A percentile compares a stretch with the other conserved stretches of the same genome.
Conservation (phyloP, 2,797 vertebrate species). For the Champsocephalus gunnari region DNA sequence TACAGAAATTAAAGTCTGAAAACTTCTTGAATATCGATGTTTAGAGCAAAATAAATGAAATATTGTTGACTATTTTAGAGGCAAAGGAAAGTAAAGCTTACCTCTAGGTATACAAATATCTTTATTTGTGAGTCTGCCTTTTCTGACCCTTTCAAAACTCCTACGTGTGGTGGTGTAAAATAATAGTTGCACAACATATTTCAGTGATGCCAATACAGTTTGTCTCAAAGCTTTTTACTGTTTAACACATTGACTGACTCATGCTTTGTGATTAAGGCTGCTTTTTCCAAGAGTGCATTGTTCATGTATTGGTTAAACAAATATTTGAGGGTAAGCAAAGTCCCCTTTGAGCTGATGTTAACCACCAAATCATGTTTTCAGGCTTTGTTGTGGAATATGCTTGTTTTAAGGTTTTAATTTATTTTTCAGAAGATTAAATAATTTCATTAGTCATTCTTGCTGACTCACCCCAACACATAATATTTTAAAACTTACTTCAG, state of each 20-base stretch:
- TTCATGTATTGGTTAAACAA: background rate
- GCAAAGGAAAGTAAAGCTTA: conserved; percentile 1
- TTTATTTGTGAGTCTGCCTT: conserved; percentile 7
- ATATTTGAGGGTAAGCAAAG: background rate
- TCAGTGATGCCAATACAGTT: background rate
- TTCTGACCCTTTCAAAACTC: conserved; percentile 18
- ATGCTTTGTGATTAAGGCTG: conserved; percentile 2
- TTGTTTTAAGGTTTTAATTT: conserved; percentile 13
- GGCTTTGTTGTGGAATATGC: conserved; percentile 17
- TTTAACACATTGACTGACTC: conserved; percentile 11
- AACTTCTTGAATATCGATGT: background rate
- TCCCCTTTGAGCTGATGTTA: background rate
- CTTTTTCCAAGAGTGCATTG: background rate
- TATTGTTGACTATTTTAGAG: background rate
- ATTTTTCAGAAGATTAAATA: conserved; percentile 16
- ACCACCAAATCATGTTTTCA: conserved; percentile 3
- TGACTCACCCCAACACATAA: conserved; percentile 13
- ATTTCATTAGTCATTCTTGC: conserved; percentile 4
- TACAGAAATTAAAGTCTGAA: background rate
- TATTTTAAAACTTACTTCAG: too few species aligned
- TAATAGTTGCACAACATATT: background rate
- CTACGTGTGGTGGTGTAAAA: background rate
- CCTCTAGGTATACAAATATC: background rate
- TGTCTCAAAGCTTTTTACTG: background rate
- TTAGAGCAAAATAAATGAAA: background rate